Conservation (phyloP, 2,888 invertebrate species). For the Plebejus melissa region DNA sequence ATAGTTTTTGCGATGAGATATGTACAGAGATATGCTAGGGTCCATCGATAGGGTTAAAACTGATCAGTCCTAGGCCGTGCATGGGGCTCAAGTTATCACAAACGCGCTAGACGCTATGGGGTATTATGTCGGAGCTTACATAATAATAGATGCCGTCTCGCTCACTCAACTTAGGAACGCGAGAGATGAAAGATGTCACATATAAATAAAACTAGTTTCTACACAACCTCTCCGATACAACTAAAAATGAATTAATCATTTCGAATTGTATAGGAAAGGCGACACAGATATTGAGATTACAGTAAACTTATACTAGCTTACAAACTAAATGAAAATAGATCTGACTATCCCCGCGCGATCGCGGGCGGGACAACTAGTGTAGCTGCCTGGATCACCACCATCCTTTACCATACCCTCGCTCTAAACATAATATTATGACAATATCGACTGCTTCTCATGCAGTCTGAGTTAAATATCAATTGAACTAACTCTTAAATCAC, state of each 20-base stretch:
- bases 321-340: conserved; percentile 16
- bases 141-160: not conserved
- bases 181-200: not conserved
- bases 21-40: not conserved
- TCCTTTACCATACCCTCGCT: not conserved
- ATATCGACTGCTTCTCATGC: not conserved
- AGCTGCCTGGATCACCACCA: not conserved
- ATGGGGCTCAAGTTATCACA: not conserved
- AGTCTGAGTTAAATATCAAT: not conserved
- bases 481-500: conserved; percentile 7
- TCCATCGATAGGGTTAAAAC: not conserved
- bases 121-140: not conserved
- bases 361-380: not conserved
- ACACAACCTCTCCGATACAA: not conserved
- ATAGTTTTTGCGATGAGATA: not conserved
- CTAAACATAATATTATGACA: not conserved
- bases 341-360: not conserved
- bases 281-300: not conserved
- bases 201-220: not conserved
- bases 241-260: not conserved
- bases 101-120: not conserved
- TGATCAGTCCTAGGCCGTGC: not conserved
- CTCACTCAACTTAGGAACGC: not conserved
- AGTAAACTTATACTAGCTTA: not conserved
- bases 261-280: not conserved